Evolutionary conservation across 2,113 vertebrate genomes (phyloP).

Genomic region (Stictonetta naevosa): DNA sequence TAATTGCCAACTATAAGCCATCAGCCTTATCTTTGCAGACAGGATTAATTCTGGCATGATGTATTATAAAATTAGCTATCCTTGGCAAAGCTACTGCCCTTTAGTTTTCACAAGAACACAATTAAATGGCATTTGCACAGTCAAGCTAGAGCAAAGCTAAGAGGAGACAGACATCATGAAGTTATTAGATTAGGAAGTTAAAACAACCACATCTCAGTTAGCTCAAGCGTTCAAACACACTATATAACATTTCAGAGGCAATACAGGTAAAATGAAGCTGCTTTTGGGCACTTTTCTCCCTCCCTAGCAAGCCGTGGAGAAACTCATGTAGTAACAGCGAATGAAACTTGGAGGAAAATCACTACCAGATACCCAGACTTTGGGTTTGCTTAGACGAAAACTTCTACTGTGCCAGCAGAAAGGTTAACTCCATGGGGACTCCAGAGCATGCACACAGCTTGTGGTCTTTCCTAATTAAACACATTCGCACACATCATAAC

Average conservation of each 20-base stretch:
- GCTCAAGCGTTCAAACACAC: background rate
- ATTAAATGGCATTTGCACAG: slow-evolving; percentile 47
- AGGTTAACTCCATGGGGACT: background rate
- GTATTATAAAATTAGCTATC: slow-evolving; percentile 30
- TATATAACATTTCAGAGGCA: background rate
- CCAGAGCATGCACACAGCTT: background rate
- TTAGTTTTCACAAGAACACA: slow-evolving; percentile 29
- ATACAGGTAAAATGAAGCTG: background rate
- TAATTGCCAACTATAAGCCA: slow-evolving; percentile 9
- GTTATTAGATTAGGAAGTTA: slow-evolving; percentile 34
- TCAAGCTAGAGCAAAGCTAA: slow-evolving; percentile 26
- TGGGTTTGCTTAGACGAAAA: background rate
- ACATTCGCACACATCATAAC: background rate
- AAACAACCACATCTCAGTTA: slow-evolving; percentile 1
- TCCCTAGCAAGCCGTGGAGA: background rate
- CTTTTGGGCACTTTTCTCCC: background rate
- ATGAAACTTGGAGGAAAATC: background rate
- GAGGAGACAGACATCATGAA: slow-evolving; percentile 15
- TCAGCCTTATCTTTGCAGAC: background rate
- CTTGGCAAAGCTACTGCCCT: slow-evolving; percentile 15
- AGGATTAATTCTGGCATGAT: slow-evolving; percentile 16
- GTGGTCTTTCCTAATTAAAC: slow-evolving; percentile 6
- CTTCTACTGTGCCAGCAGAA: background rate
- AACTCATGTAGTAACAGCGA: background rate
- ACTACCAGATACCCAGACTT: background rate